A percentile compares a stretch with the other conserved stretches of the same genome.
phyloP scores from a whole-genome alignment of 2,797 vertebrate genomes.

The Sebastiscus albofasciatus region DNA sequence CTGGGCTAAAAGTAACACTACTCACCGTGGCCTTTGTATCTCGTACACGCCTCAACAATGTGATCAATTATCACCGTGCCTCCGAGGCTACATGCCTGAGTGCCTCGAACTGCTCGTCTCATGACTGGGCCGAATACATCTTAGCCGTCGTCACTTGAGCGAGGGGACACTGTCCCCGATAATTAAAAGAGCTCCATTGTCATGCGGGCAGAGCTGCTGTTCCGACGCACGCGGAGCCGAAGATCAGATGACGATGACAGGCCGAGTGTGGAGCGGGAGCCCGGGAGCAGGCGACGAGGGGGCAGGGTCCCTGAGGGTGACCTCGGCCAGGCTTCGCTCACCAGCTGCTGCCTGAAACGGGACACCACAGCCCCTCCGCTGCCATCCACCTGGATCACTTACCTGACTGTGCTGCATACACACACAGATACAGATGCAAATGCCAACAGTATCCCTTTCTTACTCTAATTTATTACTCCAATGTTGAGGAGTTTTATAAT shows the following conservation, averaged over 20 bases:
- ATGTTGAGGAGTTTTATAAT: background rate
- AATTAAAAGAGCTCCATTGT: conserved; percentile 83
- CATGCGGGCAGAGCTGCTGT: conserved; percentile 44
- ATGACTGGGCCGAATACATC: conserved; percentile 41
- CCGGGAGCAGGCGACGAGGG: conserved; percentile 47
- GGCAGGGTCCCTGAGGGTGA: conserved; percentile 65
- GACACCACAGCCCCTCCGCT: conserved; percentile 63
- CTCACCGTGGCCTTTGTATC: conserved; percentile 56
- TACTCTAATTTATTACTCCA: too few species aligned
- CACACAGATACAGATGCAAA: conserved; percentile 36
- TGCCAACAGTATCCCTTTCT: conserved; percentile 24
- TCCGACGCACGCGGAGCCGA: conserved; percentile 37
- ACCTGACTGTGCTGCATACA: conserved; percentile 56
- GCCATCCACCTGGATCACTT: conserved; percentile 75
- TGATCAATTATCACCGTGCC: conserved; percentile 70
- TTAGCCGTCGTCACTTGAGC: conserved; percentile 60
- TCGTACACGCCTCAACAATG: conserved; percentile 46
- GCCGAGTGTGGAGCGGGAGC: conserved; percentile 46
- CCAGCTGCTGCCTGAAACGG: conserved; percentile 82
- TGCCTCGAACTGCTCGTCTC: conserved; percentile 51
- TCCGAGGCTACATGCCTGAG: conserved; percentile 58
- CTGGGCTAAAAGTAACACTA: conserved; percentile 50
- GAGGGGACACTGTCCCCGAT: conserved; percentile 61
- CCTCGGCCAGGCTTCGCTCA: conserved; percentile 66
- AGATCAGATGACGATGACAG: conserved; percentile 75